Base-by-base conservation (phyloP, 2,888 invertebrate genomes). In the Drymonia ruficornis region DNA sequence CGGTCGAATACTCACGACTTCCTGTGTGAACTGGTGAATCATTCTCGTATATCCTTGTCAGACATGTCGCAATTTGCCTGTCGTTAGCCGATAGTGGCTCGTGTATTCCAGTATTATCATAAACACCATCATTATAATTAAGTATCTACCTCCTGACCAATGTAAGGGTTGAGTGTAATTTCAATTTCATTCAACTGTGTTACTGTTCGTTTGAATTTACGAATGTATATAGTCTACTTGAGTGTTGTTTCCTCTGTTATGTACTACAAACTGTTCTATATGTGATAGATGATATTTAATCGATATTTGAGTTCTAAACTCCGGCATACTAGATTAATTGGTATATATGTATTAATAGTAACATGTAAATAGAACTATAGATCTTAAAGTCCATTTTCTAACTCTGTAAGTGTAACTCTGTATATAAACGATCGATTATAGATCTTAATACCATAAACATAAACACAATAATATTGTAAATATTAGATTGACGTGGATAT, bases 401-500 rank as follows among this genome's bases (percentile, higher is more conserved):
- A 62, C 56, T 49, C 53, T 36, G 56, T 62, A 59, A 59, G 50
- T 52, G 44, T 49, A 55, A 62, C 59, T 66, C 28, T 70, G 71
- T 71, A 70, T 57, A 73, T 60, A 64, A 67, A 70, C 52, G 61
- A 43, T 50, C 28, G 64, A 61, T 59, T 56, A 68, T 76, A 78
- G 67, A 71, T 55, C 65, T 70, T 59, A 76, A 61, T 61, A n/a
- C n/a, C n/a, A n/a, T 23, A 23, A 23, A 4, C 23, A 23, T 23
- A 23, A 23, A 63, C 65, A 67, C 65, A 56, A 65, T 75, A 70
- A 66, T 58, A 63, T 51, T 88, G 88, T 87, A 89, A 65, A 89
- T 87, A 87, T 73, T 85, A 85, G 77, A 67, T 76, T 59, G 77
- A 76, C 80, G 83, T 84, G 74, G 70, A 76, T 84, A 86, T 84